phyloP scores from a whole-genome alignment of 2,797 vertebrate species.

The Leptodactylus fallax region DNA sequence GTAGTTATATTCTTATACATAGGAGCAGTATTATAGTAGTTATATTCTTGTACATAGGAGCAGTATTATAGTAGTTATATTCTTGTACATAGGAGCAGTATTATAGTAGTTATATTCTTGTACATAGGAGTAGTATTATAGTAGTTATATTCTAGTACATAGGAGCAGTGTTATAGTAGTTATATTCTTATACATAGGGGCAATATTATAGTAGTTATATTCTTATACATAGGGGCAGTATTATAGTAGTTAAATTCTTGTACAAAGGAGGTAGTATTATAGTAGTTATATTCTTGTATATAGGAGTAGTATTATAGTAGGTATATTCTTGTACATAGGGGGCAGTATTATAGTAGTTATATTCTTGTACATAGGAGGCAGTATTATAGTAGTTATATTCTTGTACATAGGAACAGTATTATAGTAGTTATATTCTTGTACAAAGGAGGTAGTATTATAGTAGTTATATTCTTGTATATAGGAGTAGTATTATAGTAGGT shows the following conservation, averaged over 20 bases:
- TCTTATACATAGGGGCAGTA: not conserved
- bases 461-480: not conserved
- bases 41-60: conserved; percentile 7
- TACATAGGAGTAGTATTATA: not conserved
- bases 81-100: not conserved
- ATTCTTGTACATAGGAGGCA: not conserved
- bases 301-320: conserved; percentile 9
- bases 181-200: conserved; percentile 2
- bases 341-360: no score
- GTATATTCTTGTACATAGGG: conserved; percentile 19
- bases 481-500: not conserved
- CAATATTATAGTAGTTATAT: conserved; percentile 6
- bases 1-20: not conserved
- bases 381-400: conserved; percentile 11
- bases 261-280: conserved; percentile 7
- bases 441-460: not conserved
- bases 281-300: not conserved
- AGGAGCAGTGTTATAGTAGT: no score
- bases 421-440: not conserved
- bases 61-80: conserved; percentile 19
- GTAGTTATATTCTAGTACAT: not conserved
- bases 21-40: not conserved
- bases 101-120: conserved; percentile 23
- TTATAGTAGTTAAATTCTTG: conserved; percentile 4
- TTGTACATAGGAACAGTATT: conserved; percentile 3